Evolutionary conservation across 1,140 invertebrate species (phyloP), one percentile per base, ranked within the genome.

Genomic region (Caerostris darwini): DNA sequence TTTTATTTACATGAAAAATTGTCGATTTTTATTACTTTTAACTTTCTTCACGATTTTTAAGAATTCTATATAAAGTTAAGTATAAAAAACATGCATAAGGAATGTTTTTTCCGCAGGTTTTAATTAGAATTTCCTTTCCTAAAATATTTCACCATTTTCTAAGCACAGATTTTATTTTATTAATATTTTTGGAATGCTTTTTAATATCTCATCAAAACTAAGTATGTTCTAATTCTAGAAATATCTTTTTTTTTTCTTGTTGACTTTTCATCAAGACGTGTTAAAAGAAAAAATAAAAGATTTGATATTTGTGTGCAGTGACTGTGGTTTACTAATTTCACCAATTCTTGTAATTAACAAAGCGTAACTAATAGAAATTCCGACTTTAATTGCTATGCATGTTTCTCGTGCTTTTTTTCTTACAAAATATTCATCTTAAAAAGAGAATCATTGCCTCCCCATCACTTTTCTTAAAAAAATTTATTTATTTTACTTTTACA

Each of bases 311-410:
- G 71, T 19, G 7, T 53, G 17, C 10, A 77, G 5, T 34, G 1
- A 77, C 12, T 64, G 61, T 14, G 61, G 10, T 61, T 64, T 64
- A 5, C 17, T 17, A 64, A 64, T 17, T 64, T 64, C 61, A 5
- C 5, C 4, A 64, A 34, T 53, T 53, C 34, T 71, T 19, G 5
- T 77, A 77, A 77, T 77, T 77, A 77, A 77, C 50, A 57, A 83
- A 83, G n/a, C 54, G 53, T 54, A 83, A 83, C 53, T 83, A 83
- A 83, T 57, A 83, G 82, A 57, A 17, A 50, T 57, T 83, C 53
- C 10, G 53, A 5, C 14, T 57, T 57, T 83, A 83, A 54, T 57
- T 83, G 50, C 82, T 54, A 2, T 53, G 12, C 56, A 12, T 50
- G 53, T 56, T 17, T 83, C n/a, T 57, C 50, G 17, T n/a, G 12